Evolutionary conservation across 2,797 vertebrate species (phyloP).

Genomic region (Muscicapa comitata): DNA sequence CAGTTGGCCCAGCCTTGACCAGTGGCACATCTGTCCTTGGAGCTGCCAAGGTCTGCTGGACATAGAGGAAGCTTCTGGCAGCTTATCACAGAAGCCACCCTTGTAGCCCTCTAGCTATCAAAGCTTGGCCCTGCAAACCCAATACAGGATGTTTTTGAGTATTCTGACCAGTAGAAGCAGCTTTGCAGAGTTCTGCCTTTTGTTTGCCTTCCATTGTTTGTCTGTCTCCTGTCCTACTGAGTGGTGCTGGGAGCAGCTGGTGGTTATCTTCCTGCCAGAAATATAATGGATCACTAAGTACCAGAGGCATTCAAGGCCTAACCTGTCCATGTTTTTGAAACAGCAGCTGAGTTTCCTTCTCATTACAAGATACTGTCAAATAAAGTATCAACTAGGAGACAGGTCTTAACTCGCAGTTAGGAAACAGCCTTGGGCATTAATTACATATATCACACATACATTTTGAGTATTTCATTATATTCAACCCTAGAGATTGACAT

Average conservation of each 20-base stretch:
- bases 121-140: neutral
- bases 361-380: neutral
- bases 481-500: neutral
- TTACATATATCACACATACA: neutral
- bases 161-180: neutral
- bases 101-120: neutral
- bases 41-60: neutral
- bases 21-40: neutral
- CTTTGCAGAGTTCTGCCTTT: neutral
- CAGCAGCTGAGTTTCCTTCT: neutral
- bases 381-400: neutral
- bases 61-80: neutral
- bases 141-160: neutral
- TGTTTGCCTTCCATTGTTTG: neutral
- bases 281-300: neutral
- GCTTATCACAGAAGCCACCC: neutral
- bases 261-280: neutral
- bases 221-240: neutral
- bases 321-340: neutral
- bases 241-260: neutral
- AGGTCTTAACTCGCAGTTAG: neutral
- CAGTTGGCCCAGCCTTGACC: neutral
- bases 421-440: neutral
- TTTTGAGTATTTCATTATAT: neutral
- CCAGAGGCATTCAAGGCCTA: neutral